phyloP scores from a whole-genome alignment of 1,140 invertebrate species.

The Euglossa dilemma region DNA sequence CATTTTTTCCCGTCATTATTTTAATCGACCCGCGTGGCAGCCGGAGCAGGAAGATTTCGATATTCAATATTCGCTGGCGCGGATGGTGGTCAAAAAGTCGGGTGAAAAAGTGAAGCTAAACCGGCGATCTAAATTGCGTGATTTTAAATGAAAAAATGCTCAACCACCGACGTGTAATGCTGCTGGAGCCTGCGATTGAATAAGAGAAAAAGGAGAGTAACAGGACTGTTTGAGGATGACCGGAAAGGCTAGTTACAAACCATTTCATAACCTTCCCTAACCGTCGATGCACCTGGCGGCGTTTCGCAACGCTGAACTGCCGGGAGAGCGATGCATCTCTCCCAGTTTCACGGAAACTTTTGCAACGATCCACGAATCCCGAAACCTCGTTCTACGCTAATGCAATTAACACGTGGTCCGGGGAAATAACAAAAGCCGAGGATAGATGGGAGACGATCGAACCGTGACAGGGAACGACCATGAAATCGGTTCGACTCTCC shows the following conservation, averaged over 20 bases:
- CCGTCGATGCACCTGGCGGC: background rate
- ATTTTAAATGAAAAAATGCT: background rate
- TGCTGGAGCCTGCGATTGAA: background rate
- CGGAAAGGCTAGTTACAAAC: slow-evolving; percentile 33
- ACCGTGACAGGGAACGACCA: slow-evolving; percentile 72
- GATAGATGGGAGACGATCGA: slow-evolving; percentile 55
- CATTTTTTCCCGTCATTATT: background rate
- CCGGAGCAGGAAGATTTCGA: background rate
- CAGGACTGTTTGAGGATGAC: background rate
- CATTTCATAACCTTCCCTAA: slow-evolving; percentile 40
- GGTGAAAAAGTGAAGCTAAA: background rate
- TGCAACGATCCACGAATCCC: slow-evolving; percentile 29
- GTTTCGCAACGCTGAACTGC: slow-evolving; percentile 15
- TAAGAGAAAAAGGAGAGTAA: background rate
- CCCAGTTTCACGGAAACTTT: slow-evolving; percentile 16
- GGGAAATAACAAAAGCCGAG: slow-evolving; percentile 59
- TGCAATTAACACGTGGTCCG: slow-evolving; percentile 67
- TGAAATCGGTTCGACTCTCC: slow-evolving; percentile 71
- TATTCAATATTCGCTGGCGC: no score
- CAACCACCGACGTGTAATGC: background rate
- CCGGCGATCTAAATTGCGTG: background rate
- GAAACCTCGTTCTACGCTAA: slow-evolving; percentile 54
- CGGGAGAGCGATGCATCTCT: background rate
- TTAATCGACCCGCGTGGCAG: background rate
- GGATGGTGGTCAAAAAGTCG: background rate